Evolutionary conservation across 2,113 vertebrate genomes (phyloP).

Genomic region (Malurus alboscapulatus): DNA sequence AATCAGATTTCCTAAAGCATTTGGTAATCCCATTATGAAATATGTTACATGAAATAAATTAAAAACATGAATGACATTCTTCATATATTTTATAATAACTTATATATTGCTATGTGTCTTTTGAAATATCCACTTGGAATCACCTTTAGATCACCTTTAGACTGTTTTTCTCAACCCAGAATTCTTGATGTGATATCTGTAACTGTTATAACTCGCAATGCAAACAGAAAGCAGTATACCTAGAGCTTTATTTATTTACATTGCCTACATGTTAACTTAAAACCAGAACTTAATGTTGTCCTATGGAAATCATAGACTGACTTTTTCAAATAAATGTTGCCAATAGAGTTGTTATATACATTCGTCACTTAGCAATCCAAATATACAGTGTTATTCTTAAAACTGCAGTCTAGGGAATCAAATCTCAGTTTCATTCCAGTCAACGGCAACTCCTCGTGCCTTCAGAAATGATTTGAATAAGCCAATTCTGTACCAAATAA

Average conservation of each 20-base stretch:
- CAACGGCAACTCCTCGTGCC: not conserved
- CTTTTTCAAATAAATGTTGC: constrained; percentile 23
- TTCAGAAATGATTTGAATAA: not conserved
- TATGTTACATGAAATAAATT: not conserved
- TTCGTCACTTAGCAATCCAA: not conserved
- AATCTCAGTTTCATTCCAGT: not conserved
- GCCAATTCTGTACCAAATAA: constrained; percentile 1
- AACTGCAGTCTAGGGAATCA: not conserved
- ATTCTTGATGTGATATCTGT: constrained; percentile 32
- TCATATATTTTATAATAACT: not conserved
- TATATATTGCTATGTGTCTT: not conserved
- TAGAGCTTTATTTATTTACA: constrained; percentile 52
- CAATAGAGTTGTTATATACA: not conserved
- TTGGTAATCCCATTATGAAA: not conserved
- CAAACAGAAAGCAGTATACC: constrained; percentile 11
- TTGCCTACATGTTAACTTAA: constrained; percentile 3
- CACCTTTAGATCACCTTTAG: not conserved
- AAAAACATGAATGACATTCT: not conserved
- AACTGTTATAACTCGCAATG: constrained; percentile 8
- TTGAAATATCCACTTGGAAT: not conserved
- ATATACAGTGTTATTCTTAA: not conserved
- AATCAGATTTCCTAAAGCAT: not conserved
- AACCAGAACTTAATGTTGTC: constrained; percentile 7
- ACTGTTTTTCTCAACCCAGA: constrained; percentile 14
- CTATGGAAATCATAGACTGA: constrained; percentile 14